These are phyloP conservation scores for Melieria crassipennis DNA, from an alignment of 2,888 invertebrate species.

Conservation along the genomic window DNA sequence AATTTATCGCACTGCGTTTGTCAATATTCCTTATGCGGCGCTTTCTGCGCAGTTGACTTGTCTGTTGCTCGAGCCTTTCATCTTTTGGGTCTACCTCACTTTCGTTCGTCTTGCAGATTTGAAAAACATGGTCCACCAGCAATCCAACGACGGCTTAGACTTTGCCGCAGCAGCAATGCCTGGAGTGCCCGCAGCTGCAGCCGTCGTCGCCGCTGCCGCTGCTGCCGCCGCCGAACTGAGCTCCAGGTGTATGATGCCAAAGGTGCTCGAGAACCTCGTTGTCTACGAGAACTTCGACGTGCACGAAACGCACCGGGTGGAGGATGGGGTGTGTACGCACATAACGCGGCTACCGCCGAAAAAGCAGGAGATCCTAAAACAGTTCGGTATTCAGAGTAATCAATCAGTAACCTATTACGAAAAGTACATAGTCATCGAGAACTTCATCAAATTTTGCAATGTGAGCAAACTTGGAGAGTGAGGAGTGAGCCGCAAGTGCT, in stretches of 20 bases:
- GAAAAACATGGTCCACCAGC: constrained; percentile 62
- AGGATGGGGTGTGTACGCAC: constrained; percentile 65
- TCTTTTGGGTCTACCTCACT: no score
- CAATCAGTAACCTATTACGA: constrained; percentile 66
- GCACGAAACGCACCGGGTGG: constrained; percentile 64
- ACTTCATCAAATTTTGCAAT: constrained; percentile 67
- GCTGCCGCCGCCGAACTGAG: background rate
- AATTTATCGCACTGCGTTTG: no score
- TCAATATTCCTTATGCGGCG: no score
- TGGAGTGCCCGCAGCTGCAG: constrained; percentile 23
- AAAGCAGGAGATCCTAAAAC: constrained; percentile 66
- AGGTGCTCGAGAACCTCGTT: constrained; percentile 59
- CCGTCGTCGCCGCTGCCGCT: background rate
- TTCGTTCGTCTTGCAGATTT: constrained; percentile 54
- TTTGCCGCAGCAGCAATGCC: constrained; percentile 48
- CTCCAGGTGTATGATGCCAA: constrained; percentile 48
- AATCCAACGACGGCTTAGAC: constrained; percentile 61
- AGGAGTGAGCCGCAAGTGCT: background rate
- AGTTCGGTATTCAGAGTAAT: constrained; percentile 67
- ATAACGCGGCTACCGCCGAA: constrained; percentile 65
- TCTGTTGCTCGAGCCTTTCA: no score
- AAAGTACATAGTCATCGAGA: constrained; percentile 66
- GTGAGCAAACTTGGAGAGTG: constrained; percentile 55
- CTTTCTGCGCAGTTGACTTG: no score
- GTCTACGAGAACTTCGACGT: constrained; percentile 65